phyloP scores from a whole-genome alignment of 2,888 invertebrate species.

The Drosophila paramelanica region DNA sequence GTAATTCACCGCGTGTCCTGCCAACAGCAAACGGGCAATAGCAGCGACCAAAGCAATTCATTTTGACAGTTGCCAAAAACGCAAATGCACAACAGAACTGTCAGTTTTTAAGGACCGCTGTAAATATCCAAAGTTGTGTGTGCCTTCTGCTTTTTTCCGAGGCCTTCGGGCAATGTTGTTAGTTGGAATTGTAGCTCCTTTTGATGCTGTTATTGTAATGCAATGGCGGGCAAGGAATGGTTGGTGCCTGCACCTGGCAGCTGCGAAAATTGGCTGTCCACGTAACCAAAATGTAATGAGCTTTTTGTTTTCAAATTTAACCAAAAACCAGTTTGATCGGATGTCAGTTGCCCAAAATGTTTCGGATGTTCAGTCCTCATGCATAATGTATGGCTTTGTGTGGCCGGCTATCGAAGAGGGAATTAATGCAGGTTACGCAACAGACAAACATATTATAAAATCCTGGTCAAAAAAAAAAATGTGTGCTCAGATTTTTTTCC shows the following conservation, averaged over 20 bases:
- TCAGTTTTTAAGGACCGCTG: slow-evolving; percentile 27
- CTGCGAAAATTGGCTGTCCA: slow-evolving; percentile 64
- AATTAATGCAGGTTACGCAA: slow-evolving; percentile 42
- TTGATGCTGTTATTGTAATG: slow-evolving; percentile 24
- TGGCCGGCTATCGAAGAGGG: neutral
- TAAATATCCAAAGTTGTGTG: slow-evolving; percentile 24
- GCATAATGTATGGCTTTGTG: slow-evolving; percentile 63
- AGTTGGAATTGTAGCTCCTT: slow-evolving; percentile 13
- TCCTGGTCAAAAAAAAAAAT: slow-evolving; percentile 25
- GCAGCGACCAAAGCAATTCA: slow-evolving; percentile 29
- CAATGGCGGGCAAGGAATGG: slow-evolving; percentile 21
- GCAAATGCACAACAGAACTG: slow-evolving; percentile 33
- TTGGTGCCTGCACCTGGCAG: slow-evolving; percentile 61
- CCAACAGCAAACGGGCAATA: slow-evolving; percentile 2
- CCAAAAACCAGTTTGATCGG: slow-evolving; percentile 13
- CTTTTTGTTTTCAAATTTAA: slow-evolving; percentile 48
- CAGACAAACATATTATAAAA: slow-evolving; percentile 37
- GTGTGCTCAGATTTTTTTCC: slow-evolving; percentile 25
- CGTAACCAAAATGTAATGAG: slow-evolving; percentile 39
- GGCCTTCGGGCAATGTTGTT: slow-evolving; percentile 32
- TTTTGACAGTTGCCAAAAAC: slow-evolving; percentile 29
- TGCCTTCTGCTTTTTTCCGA: neutral
- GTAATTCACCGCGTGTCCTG: slow-evolving; percentile 52
- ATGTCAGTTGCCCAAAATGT: slow-evolving; percentile 18
- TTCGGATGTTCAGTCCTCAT: slow-evolving; percentile 36